These are phyloP conservation scores for Gambusia holbrooki DNA, from an alignment of 2,113 vertebrate species.

Conservation along the genomic window DNA sequence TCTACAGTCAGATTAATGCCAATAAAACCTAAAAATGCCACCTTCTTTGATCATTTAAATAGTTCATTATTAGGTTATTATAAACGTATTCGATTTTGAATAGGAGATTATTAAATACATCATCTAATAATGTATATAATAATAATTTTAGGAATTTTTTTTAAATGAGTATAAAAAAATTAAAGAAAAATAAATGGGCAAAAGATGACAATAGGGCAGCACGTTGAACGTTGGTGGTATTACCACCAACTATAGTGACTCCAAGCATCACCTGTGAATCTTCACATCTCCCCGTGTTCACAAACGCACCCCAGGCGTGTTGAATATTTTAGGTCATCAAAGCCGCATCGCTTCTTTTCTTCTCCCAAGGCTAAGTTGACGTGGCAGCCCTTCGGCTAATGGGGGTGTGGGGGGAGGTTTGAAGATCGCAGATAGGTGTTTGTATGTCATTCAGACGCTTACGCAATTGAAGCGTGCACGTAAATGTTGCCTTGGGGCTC, in stretches of 20 bases:
- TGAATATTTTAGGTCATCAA: conserved; percentile 35
- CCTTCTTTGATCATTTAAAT: too few relatives aligned
- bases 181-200: not conserved
- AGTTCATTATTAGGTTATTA: too few relatives aligned
- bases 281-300: not conserved
- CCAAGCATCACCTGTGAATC: conserved; percentile 5
- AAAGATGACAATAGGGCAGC: not conserved
- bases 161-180: too few relatives aligned
- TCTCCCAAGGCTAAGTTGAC: conserved; percentile 18
- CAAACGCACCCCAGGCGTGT: not conserved
- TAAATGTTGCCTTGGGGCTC: not conserved
- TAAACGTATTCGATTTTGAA: too few relatives aligned
- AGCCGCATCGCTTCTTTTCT: conserved; percentile 24
- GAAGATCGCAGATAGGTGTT: conserved; percentile 9
- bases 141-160: too few relatives aligned
- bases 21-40: too few relatives aligned
- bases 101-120: too few relatives aligned
- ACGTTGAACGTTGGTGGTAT: not conserved
- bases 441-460: conserved; percentile 1
- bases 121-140: too few relatives aligned
- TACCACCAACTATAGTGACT: not conserved
- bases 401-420: not conserved
- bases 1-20: too few relatives aligned
- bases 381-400: conserved; percentile 16
- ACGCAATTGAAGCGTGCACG: conserved; percentile 7